Percentiles rank a stretch among this genome's conserved stretches.
Conservation (phyloP, 1,140 invertebrate species). For the Camponotus pennsylvanicus region DNA sequence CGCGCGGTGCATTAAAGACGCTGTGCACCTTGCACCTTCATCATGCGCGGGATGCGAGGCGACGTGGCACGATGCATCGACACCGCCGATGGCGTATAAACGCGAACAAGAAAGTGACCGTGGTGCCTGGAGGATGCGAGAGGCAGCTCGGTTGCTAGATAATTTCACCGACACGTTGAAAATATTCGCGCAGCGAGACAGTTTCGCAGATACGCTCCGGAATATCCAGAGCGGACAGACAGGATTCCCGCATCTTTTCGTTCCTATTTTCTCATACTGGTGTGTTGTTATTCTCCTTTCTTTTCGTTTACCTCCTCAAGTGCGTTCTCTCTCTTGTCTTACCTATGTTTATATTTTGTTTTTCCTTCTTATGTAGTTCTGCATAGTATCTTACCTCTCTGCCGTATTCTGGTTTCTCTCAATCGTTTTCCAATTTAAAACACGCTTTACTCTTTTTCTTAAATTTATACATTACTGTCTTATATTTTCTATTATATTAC, state of each 20-base stretch:
- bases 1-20: constrained; percentile 9
- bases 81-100: background rate
- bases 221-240: background rate
- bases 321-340: background rate
- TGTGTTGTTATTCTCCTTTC: background rate
- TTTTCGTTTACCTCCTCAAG: background rate
- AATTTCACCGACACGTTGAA: constrained; percentile 32
- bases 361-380: background rate
- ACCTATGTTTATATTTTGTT: background rate
- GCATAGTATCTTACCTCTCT: background rate
- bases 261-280: background rate
- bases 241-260: background rate
- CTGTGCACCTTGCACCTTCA: constrained; percentile 16
- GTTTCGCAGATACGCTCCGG: constrained; percentile 22
- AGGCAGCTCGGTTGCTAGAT: constrained; percentile 22
- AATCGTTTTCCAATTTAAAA: no score
- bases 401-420: no score
- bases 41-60: constrained; percentile 30
- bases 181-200: constrained; percentile 26
- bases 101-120: background rate
- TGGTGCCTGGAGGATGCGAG: background rate
- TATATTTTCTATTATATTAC: no score
- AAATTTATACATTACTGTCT: no score
- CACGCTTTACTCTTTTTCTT: no score
- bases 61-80: constrained; percentile 17